Conservation (phyloP, 2,797 vertebrate species). For the Mormyrus proboscirostris region DNA sequence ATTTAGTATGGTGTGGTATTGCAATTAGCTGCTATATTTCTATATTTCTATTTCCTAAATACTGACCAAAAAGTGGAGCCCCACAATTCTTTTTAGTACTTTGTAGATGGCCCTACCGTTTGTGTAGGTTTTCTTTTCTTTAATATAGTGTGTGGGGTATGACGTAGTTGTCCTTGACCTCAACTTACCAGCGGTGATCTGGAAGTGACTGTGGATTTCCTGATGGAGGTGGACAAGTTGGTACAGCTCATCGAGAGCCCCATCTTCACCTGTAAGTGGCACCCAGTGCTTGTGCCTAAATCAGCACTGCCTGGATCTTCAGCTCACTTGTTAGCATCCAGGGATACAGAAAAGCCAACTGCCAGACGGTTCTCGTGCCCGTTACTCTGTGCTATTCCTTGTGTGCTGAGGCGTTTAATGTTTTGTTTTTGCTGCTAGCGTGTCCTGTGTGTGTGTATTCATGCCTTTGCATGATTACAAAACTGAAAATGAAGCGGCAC, state of each 20-base stretch:
- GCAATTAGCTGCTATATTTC: not conserved
- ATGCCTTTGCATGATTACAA: not conserved
- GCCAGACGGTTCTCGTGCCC: not conserved
- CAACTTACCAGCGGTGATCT: constrained; percentile 69
- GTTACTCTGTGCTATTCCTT: not conserved
- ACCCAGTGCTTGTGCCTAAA: not conserved
- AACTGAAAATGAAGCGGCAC: not conserved
- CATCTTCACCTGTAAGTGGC: constrained; percentile 86
- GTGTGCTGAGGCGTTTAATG: not conserved
- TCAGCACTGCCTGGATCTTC: not conserved
- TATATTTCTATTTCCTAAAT: not conserved
- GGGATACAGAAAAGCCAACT: not conserved
- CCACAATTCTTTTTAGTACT: not conserved
- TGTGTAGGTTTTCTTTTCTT: not conserved
- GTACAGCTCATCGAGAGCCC: constrained; percentile 96
- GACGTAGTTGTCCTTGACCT: constrained; percentile 51
- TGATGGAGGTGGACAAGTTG: constrained; percentile 95
- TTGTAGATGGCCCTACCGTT: not conserved
- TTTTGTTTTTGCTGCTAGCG: not conserved
- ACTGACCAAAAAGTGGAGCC: not conserved
- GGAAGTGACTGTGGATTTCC: constrained; percentile 95
- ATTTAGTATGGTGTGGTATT: not conserved
- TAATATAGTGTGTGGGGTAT: not conserved
- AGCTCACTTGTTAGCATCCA: not conserved
- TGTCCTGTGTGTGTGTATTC: not conserved